A percentile compares a stretch with the other conserved stretches of the same genome.
Evolutionary conservation across 2,888 invertebrate species (phyloP).

Genomic region (Rhorus exstirpatorius): DNA sequence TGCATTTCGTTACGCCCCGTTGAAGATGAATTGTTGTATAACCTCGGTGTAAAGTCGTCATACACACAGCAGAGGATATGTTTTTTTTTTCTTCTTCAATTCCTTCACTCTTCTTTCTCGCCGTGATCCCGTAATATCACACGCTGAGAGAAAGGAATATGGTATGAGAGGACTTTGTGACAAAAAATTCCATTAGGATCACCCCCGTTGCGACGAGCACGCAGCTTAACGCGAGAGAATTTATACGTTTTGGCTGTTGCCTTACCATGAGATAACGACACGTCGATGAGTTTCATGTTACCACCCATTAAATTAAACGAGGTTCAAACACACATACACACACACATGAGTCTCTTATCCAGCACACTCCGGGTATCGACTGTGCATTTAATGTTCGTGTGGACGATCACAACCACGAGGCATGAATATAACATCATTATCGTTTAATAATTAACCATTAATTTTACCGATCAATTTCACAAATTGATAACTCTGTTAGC

Average conservation of each 20-base stretch:
- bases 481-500: constrained; percentile 52
- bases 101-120: neutral
- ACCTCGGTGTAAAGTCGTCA: constrained; percentile 50
- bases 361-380: constrained; percentile 22
- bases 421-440: constrained; percentile 36
- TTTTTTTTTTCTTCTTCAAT: constrained; percentile 5
- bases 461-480: constrained; percentile 57
- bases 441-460: constrained; percentile 62
- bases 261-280: neutral
- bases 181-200: constrained; percentile 60
- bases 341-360: constrained; percentile 32
- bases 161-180: constrained; percentile 21
- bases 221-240: constrained; percentile 62
- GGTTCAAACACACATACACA: constrained; percentile 7
- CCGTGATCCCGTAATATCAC: constrained; percentile 12
- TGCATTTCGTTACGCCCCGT: constrained; percentile 61
- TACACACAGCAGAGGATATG: constrained; percentile 8
- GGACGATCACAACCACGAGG: neutral
- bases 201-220: constrained; percentile 62
- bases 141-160: neutral
- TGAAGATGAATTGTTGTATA: constrained; percentile 66
- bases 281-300: constrained; percentile 60
- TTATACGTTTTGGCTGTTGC: constrained; percentile 59
- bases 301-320: constrained; percentile 45
- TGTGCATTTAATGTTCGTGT: neutral